Conservation (phyloP, 2,888 invertebrate genomes). For the Thelaira solivaga region DNA sequence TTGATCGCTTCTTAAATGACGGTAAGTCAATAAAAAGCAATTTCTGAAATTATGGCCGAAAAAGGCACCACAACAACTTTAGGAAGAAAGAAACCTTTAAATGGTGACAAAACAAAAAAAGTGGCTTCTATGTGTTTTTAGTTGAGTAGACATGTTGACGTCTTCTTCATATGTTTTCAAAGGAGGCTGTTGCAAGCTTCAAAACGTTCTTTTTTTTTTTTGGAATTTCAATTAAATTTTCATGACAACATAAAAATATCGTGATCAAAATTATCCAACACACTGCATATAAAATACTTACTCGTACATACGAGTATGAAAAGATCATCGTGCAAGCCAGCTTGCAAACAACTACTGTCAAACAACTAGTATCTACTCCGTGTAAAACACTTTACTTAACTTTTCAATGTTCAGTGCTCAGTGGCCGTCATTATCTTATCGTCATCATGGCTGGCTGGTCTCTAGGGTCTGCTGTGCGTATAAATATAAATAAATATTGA, state of each 20-base stretch:
- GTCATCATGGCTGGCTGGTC: conserved; percentile 38
- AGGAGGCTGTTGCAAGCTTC: conserved; percentile 1
- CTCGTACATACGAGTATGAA: background rate
- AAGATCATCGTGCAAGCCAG: conserved; percentile 19
- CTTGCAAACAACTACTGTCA: conserved; percentile 5
- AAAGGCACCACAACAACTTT: conserved; percentile 46
- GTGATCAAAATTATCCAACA: conserved; percentile 68
- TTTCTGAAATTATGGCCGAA: conserved; percentile 62
- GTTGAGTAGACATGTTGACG: conserved; percentile 65
- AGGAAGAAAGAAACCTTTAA: conserved; percentile 16
- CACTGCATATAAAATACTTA: conserved; percentile 5
- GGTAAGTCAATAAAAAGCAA: conserved; percentile 65
- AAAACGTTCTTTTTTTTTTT: conserved; percentile 71
- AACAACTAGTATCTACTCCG: conserved; percentile 14
- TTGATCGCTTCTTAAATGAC: conserved; percentile 62
- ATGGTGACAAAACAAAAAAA: conserved; percentile 6
- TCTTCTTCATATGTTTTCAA: conserved; percentile 60
- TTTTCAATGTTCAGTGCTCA: background rate
- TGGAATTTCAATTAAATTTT: conserved; percentile 76
- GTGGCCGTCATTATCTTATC: conserved; percentile 1
- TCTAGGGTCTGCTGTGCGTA: conserved; percentile 46
- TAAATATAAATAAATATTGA: background rate
- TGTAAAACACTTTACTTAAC: conserved; percentile 28
- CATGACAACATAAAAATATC: conserved; percentile 74
- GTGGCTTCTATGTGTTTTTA: conserved; percentile 10